Percentiles rank a stretch among this genome's conserved stretches.
Evolutionary conservation across 2,888 invertebrate species (phyloP).

Genomic region (Tachina grossa): DNA sequence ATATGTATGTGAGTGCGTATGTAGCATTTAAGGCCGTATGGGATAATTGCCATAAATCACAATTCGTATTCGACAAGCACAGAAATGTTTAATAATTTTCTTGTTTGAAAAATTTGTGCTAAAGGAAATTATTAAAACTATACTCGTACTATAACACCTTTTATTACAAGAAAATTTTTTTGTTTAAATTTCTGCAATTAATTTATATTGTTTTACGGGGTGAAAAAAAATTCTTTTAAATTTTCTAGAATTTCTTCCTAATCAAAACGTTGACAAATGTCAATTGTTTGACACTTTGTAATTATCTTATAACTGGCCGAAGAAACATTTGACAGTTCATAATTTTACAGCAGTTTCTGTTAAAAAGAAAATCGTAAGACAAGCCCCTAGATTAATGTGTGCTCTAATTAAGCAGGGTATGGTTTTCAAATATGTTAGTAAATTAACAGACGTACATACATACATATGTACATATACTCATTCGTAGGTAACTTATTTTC

Average conservation of each 20-base stretch:
- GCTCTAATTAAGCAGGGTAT: slow-evolving; percentile 26
- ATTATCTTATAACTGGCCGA: slow-evolving; percentile 32
- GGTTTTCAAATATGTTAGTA: slow-evolving; percentile 32
- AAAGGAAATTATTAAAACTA: slow-evolving; percentile 12
- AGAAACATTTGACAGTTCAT: background rate
- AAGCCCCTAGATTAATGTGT: background rate
- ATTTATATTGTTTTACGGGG: slow-evolving; percentile 19
- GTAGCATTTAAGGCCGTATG: background rate
- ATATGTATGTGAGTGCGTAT: no score
- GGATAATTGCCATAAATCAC: slow-evolving; percentile 55
- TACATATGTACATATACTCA: slow-evolving; percentile 7
- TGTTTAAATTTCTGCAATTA: slow-evolving; percentile 25
- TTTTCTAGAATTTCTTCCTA: background rate
- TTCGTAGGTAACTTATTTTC: no score
- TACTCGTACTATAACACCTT: slow-evolving; percentile 23
- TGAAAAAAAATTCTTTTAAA: slow-evolving; percentile 32
- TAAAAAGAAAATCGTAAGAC: background rate
- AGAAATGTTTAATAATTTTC: background rate
- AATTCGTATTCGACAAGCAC: background rate
- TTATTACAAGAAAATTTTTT: background rate
- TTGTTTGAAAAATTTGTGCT: background rate
- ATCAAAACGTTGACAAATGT: slow-evolving; percentile 60
- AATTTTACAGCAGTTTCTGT: background rate
- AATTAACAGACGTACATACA: no score
- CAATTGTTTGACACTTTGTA: slow-evolving; percentile 62